These are phyloP conservation scores for Cheilosia soror DNA, from an alignment of 2,888 invertebrate genomes.

Conservation along the genomic window DNA sequence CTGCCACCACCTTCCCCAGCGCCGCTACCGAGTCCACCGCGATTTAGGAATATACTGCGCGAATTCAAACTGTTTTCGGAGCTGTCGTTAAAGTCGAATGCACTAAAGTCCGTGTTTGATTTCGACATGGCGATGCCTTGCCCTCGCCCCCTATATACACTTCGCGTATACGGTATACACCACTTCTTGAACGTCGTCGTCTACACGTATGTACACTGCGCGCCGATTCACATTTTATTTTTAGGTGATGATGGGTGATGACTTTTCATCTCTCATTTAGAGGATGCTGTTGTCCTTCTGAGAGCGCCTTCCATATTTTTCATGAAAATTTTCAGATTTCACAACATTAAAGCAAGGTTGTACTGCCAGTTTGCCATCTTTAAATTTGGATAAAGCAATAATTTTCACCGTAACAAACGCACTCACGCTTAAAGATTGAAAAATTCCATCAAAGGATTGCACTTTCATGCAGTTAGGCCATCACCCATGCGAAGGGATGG, in stretches of 20 bases:
- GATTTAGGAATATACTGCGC: constrained; percentile 82
- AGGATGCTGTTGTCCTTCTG: constrained; percentile 72
- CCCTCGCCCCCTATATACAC: constrained; percentile 24
- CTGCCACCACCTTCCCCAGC: constrained; percentile 69
- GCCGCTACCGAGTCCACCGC: constrained; percentile 77
- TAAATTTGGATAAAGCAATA: constrained; percentile 8
- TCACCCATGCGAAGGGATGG: constrained; percentile 69
- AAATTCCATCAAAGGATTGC: constrained; percentile 66
- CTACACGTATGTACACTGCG: constrained; percentile 60
- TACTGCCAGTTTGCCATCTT: constrained; percentile 16
- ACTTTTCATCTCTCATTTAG: constrained; percentile 67
- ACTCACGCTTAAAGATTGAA: constrained; percentile 35
- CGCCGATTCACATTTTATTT: constrained; percentile 75
- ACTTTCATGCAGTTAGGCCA: constrained; percentile 57
- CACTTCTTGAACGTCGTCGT: constrained; percentile 32
- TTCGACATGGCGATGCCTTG: constrained; percentile 78
- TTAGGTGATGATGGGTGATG: constrained; percentile 70
- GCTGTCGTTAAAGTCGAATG: constrained; percentile 83
- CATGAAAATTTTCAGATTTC: constrained; percentile 35
- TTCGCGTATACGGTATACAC: constrained; percentile 17
- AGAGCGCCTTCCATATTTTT: constrained; percentile 71
- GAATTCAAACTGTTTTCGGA: constrained; percentile 82
- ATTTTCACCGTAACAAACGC: constrained; percentile 30
- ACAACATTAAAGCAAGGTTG: constrained; percentile 2
- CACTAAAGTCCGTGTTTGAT: constrained; percentile 82